Evolutionary conservation across 2,888 invertebrate species (phyloP).

Genomic region (Myopa testacea): DNA sequence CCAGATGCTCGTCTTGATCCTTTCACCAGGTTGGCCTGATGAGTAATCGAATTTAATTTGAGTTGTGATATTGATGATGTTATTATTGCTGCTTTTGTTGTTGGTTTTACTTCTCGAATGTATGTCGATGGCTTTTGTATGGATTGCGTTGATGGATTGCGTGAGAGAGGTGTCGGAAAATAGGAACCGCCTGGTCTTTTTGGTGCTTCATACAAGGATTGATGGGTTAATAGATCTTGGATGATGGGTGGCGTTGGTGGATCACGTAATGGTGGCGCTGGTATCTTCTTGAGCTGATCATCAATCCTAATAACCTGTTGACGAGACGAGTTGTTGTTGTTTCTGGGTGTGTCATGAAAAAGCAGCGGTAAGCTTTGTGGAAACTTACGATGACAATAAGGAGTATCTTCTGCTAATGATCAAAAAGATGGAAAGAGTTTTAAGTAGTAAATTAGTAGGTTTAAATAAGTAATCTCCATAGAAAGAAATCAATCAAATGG

Average conservation of each 20-base stretch:
- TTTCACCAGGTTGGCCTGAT: background rate
- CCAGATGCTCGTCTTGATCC: background rate
- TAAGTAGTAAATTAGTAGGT: no score
- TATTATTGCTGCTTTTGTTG: background rate
- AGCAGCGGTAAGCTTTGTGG: background rate
- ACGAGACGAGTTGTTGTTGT: background rate
- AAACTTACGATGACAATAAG: no score
- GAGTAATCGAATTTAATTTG: no score
- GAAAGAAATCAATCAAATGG: no score
- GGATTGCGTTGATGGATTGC: no score
- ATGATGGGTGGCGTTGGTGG: background rate
- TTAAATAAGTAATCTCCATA: no score
- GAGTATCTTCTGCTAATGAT: no score
- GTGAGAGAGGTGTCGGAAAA: no score
- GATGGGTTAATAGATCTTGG: background rate
- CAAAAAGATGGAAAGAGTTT: no score
- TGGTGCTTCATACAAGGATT: background rate
- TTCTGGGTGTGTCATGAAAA: background rate
- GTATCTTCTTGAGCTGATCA: background rate
- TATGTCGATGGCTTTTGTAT: background rate
- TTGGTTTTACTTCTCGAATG: background rate
- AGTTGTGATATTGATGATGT: background rate
- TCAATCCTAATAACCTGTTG: background rate
- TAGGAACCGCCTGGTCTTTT: no score
- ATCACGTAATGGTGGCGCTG: constrained; percentile 40